These are phyloP conservation scores for Molorchus minor DNA, from an alignment of 2,888 invertebrate species.

Conservation along the genomic window DNA sequence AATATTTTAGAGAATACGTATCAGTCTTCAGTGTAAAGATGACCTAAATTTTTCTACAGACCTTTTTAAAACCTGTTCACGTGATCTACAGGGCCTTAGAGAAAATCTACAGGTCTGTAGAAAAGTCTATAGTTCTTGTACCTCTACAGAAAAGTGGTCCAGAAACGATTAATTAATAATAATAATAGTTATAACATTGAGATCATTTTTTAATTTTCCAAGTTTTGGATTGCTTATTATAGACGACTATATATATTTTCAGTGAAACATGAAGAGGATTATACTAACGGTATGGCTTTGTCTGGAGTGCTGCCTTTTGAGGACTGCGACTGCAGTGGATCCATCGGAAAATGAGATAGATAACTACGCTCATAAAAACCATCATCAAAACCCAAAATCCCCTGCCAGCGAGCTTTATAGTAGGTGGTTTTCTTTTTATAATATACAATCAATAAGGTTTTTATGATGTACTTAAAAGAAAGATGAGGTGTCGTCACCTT, in stretches of 20 bases:
- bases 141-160: no score
- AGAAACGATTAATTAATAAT: no score
- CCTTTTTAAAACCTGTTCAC: no score
- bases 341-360: slow-evolving; percentile 55
- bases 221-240: not conserved
- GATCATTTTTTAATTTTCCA: not conserved
- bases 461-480: no score
- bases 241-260: slow-evolving; percentile 12
- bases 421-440: slow-evolving; percentile 42
- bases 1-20: no score
- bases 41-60: no score
- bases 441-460: no score
- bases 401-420: slow-evolving; percentile 56
- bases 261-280: slow-evolving; percentile 37
- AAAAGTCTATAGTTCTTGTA: no score
- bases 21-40: no score
- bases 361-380: slow-evolving; percentile 41
- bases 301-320: slow-evolving; percentile 40
- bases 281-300: slow-evolving; percentile 37
- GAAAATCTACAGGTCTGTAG: no score
- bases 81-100: no score
- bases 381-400: slow-evolving; percentile 54
- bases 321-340: slow-evolving; percentile 42
- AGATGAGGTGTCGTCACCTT: no score
- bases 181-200: not conserved